Percentiles rank a stretch among this genome's conserved stretches.
Conservation (phyloP, 2,888 invertebrate species). For the Mimas tiliae region DNA sequence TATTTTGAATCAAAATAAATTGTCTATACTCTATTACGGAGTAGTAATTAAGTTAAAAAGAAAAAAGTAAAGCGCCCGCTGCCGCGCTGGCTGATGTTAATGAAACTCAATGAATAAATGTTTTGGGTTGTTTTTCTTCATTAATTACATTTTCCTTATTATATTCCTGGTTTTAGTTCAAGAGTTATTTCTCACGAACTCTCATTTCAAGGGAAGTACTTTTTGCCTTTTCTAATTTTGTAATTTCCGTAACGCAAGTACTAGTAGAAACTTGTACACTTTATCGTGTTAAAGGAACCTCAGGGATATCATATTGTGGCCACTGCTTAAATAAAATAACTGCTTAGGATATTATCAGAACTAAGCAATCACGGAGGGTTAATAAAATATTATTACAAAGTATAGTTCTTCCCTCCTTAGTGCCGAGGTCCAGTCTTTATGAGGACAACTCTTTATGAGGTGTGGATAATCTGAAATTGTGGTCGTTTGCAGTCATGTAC, state of each 20-base stretch:
- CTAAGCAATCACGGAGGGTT: no score
- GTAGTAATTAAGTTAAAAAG: no score
- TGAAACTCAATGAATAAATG: slow-evolving; percentile 11
- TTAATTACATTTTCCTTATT: slow-evolving; percentile 8
- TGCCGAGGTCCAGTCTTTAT: no score
- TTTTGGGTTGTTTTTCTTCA: not conserved
- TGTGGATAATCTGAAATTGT: slow-evolving; percentile 7
- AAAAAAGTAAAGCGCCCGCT: not conserved
- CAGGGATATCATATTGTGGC: no score
- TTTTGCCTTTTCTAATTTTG: not conserved
- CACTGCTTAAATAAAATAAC: no score
- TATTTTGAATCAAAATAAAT: no score
- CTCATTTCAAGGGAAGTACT: not conserved
- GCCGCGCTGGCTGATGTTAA: not conserved
- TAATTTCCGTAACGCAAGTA: not conserved
- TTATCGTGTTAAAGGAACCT: no score
- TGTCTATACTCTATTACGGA: no score
- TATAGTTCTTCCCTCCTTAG: no score
- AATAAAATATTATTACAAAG: no score
- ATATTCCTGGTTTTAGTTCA: not conserved
- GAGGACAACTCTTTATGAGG: not conserved
- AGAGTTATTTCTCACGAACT: slow-evolving; percentile 2
- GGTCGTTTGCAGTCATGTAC: not conserved
- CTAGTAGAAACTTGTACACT: no score
- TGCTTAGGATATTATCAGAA: no score